Evolutionary conservation across 1,140 invertebrate genomes (phyloP).

Genomic region (Aphelenchoides fujianensis): DNA sequence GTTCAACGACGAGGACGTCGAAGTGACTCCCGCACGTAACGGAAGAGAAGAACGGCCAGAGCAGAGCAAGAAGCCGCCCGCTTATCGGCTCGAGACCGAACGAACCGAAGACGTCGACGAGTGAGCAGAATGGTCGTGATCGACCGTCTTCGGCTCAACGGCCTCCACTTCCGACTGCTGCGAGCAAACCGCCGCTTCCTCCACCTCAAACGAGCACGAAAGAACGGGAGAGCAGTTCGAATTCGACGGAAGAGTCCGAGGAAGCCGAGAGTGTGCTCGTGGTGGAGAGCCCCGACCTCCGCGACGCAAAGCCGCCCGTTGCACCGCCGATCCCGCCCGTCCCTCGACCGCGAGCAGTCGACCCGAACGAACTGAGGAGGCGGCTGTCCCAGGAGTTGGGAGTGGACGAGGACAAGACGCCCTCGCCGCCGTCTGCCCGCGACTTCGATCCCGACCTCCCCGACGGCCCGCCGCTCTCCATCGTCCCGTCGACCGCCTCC

Average conservation of each 20-base stretch:
- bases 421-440: not conserved
- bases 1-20: slow-evolving; percentile 35
- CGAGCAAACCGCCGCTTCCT: too few relatives aligned
- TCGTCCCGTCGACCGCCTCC: not conserved
- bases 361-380: slow-evolving; percentile 7
- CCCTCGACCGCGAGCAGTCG: slow-evolving; percentile 1
- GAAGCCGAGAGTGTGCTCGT: slow-evolving; percentile 1
- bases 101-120: too few relatives aligned
- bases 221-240: slow-evolving; percentile 3
- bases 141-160: too few relatives aligned
- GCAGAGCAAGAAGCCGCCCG: too few relatives aligned
- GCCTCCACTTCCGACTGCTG: too few relatives aligned
- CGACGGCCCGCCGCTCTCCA: not conserved
- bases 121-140: too few relatives aligned
- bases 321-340: not conserved
- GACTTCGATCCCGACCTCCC: slow-evolving; percentile 12
- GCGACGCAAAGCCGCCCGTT: not conserved
- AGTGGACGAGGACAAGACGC: not conserved
- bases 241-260: slow-evolving; percentile 13
- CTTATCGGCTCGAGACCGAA: too few relatives aligned
- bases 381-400: slow-evolving; percentile 9
- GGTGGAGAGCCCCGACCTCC: not conserved
- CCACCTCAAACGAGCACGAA: too few relatives aligned
- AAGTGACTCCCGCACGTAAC: too few relatives aligned
- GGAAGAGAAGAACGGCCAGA: too few relatives aligned